Evolutionary conservation across 2,797 vertebrate species (phyloP).

Genomic region (Arremon aurantiirostris): DNA sequence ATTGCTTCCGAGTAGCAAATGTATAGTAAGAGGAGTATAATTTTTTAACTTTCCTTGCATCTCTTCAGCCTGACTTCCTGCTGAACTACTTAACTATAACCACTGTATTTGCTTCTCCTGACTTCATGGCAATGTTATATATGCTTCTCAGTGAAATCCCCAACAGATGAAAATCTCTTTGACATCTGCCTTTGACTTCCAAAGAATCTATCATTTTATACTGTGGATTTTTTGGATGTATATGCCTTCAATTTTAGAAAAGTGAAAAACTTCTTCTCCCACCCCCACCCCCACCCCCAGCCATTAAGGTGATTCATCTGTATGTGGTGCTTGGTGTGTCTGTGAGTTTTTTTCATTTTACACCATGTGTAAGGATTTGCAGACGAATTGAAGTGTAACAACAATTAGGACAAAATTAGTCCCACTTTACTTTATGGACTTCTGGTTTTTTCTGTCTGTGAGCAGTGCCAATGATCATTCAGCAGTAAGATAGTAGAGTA

Average conservation of each 20-base stretch:
- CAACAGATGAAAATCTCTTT: not conserved
- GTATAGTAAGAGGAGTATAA: not conserved
- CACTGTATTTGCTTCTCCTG: not conserved
- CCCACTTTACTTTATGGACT: not conserved
- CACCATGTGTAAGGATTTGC: not conserved
- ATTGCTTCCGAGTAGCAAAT: not conserved
- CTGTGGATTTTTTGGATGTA: not conserved
- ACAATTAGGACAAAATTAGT: not conserved
- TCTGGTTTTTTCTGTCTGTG: not conserved
- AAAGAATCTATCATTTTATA: not conserved
- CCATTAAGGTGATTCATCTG: not conserved
- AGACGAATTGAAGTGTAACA: not conserved
- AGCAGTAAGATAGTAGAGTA: not conserved
- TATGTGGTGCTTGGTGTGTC: not conserved
- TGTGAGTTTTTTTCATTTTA: not conserved
- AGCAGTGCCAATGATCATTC: not conserved
- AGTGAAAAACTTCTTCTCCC: not conserved
- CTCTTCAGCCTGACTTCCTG: not conserved
- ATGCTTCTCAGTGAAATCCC: not conserved
- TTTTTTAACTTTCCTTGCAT: not conserved
- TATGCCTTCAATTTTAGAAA: not conserved
- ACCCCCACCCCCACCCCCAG: accelerated
- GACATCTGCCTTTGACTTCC: not conserved
- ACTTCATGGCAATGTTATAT: not conserved
- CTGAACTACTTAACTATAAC: not conserved